phyloP scores from a whole-genome alignment of 1,140 invertebrate species.

The Cherax quadricarinatus region DNA sequence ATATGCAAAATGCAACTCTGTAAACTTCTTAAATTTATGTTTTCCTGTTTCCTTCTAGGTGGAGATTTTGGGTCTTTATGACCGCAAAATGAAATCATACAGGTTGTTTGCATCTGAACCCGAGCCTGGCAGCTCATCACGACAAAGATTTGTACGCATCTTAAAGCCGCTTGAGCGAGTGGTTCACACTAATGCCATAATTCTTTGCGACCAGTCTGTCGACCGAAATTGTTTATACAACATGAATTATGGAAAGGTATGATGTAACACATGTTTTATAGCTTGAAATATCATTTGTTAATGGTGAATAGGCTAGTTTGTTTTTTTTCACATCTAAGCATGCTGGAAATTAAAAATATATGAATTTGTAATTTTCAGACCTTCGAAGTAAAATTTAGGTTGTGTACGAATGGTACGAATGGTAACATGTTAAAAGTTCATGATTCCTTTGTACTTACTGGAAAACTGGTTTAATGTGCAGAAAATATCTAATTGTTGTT shows the following conservation, averaged over 20 bases:
- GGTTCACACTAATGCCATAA: constrained; percentile 86
- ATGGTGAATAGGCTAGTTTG: too few species aligned
- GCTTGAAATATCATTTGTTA: too few species aligned
- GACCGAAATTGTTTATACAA: constrained; percentile 80
- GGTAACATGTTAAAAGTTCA: too few species aligned
- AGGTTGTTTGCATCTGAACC: constrained; percentile 89
- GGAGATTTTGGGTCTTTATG: constrained; percentile 90
- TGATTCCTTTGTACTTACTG: too few species aligned
- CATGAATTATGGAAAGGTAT: constrained; percentile 68
- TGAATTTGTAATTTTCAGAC: too few species aligned
- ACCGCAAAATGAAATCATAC: constrained; percentile 85
- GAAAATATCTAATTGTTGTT: too few species aligned
- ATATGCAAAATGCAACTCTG: too few species aligned
- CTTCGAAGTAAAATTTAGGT: too few species aligned
- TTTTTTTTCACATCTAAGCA: too few species aligned
- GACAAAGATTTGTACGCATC: constrained; percentile 79
- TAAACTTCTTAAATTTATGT: neutral
- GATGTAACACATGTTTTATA: neutral
- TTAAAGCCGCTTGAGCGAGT: constrained; percentile 85
- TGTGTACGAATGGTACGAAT: too few species aligned
- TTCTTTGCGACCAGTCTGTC: constrained; percentile 89
- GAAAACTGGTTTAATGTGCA: too few species aligned
- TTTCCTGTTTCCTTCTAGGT: constrained; percentile 82
- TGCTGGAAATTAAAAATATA: too few species aligned
- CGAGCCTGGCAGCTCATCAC: constrained; percentile 75